Percentiles rank a stretch among this genome's conserved stretches.
Evolutionary conservation across 1,140 invertebrate genomes (phyloP).

Genomic region (Drosophila erecta): DNA sequence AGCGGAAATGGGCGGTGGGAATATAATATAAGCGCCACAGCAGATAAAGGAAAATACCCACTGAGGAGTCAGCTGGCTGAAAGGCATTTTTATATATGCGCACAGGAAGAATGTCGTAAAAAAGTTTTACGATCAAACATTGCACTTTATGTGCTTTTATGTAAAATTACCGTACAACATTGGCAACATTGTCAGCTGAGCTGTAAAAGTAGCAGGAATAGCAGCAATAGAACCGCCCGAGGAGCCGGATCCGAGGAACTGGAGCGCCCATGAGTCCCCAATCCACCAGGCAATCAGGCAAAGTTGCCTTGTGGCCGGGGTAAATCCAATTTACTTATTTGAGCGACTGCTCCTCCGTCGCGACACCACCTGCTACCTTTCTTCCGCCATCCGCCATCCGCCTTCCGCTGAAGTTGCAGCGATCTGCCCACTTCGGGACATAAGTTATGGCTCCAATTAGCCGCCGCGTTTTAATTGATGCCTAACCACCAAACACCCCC

Average conservation of each 20-base stretch:
- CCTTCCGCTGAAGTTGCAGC: neutral
- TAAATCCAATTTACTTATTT: constrained; percentile 80
- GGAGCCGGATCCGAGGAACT: constrained; percentile 53
- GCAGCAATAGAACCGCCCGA: constrained; percentile 43
- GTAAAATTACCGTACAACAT: constrained; percentile 83
- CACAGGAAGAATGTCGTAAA: constrained; percentile 83
- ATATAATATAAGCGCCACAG: constrained; percentile 72
- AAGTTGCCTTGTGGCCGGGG: constrained; percentile 62
- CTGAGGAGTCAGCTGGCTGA: constrained; percentile 21
- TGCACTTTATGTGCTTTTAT: constrained; percentile 83
- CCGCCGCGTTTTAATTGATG: constrained; percentile 28
- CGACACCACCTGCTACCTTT: constrained; percentile 35
- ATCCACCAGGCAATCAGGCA: constrained; percentile 74
- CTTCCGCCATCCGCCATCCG: neutral
- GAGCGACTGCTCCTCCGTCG: constrained; percentile 20
- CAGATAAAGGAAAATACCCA: constrained; percentile 78
- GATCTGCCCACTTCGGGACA: constrained; percentile 11
- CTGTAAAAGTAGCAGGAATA: constrained; percentile 77
- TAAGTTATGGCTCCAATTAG: constrained; percentile 37
- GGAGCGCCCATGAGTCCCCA: constrained; percentile 51
- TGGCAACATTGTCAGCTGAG: constrained; percentile 83
- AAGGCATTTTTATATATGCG: constrained; percentile 78
- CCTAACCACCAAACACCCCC: neutral
- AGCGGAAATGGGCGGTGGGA: constrained; percentile 17
- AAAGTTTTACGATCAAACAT: constrained; percentile 84